Percentiles rank a stretch among this genome's conserved stretches.
phyloP scores from a whole-genome alignment of 2,888 invertebrate species.

The Norana najaformis region DNA sequence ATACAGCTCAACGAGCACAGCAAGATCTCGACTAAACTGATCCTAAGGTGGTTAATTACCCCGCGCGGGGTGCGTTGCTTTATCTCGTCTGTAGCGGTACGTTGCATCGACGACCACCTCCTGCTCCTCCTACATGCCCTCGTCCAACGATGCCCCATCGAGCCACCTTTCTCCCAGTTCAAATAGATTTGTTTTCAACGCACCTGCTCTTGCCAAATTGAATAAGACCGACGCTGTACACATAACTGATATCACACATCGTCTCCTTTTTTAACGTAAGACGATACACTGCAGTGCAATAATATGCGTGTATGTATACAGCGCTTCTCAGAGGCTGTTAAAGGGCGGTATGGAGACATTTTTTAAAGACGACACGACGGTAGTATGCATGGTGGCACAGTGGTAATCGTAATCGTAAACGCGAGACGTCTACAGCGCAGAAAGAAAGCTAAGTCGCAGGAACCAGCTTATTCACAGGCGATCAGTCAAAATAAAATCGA shows the following conservation, averaged over 20 bases:
- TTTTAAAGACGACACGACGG: too few species aligned
- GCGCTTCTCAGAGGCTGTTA: not conserved
- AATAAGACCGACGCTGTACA: not conserved
- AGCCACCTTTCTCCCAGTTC: not conserved
- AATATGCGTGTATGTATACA: not conserved
- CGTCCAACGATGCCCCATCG: not conserved
- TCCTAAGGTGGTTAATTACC: not conserved
- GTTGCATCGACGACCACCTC: not conserved
- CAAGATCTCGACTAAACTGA: not conserved
- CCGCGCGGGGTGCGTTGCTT: not conserved
- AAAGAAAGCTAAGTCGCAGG: too few species aligned
- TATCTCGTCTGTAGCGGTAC: not conserved
- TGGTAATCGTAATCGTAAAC: too few species aligned
- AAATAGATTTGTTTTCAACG: not conserved
- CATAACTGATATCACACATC: not conserved
- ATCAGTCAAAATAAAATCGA: too few species aligned
- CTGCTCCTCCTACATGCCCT: not conserved
- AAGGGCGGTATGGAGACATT: not conserved
- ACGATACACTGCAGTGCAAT: not conserved
- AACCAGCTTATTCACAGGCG: too few species aligned
- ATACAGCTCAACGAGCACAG: too few species aligned
- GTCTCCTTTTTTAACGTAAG: not conserved
- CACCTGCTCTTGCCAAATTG: conserved; percentile 5
- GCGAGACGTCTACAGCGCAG: too few species aligned
- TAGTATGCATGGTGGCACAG: not conserved